Conservation (phyloP, 2,888 invertebrate genomes). For the Pandemis heparana region DNA sequence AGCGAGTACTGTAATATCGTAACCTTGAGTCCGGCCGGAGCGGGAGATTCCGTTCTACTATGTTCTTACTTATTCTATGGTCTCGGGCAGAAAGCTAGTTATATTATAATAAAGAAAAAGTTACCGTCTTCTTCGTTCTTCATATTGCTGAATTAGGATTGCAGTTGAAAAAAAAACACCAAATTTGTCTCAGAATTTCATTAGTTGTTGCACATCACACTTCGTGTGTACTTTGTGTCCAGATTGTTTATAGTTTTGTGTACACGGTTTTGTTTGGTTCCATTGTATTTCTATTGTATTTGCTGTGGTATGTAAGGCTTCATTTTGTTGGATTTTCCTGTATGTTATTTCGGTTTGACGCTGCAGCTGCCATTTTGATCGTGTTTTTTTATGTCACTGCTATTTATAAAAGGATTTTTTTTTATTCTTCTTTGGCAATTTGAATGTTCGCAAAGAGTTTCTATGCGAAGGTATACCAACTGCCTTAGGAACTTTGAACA, state of each 20-base stretch:
- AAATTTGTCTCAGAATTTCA: not conserved
- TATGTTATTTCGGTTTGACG: not conserved
- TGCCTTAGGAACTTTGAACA: too few species aligned
- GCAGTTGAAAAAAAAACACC: constrained; percentile 5
- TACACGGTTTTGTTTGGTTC: not conserved
- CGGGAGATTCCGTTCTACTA: too few species aligned
- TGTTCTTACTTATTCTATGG: too few species aligned
- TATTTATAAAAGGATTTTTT: not conserved
- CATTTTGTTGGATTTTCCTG: not conserved
- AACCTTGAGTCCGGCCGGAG: too few species aligned
- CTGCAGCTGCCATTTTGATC: not conserved
- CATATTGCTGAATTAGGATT: constrained; percentile 1
- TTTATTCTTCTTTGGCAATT: not conserved
- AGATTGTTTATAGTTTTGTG: not conserved
- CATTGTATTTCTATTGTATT: not conserved
- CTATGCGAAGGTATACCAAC: not conserved
- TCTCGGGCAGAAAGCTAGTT: too few species aligned
- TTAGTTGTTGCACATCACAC: not conserved
- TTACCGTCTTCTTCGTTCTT: constrained; percentile 20
- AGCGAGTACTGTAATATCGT: too few species aligned
- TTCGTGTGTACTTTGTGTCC: not conserved
- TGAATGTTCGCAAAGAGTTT: not conserved
- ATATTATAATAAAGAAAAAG: not conserved
- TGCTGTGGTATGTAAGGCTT: not conserved
- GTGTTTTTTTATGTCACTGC: not conserved